A percentile compares a stretch with the other conserved stretches of the same genome.
These are phyloP conservation scores for Amphiprion clarkii DNA, from an alignment of 2,797 vertebrate species.

Conservation along the genomic window DNA sequence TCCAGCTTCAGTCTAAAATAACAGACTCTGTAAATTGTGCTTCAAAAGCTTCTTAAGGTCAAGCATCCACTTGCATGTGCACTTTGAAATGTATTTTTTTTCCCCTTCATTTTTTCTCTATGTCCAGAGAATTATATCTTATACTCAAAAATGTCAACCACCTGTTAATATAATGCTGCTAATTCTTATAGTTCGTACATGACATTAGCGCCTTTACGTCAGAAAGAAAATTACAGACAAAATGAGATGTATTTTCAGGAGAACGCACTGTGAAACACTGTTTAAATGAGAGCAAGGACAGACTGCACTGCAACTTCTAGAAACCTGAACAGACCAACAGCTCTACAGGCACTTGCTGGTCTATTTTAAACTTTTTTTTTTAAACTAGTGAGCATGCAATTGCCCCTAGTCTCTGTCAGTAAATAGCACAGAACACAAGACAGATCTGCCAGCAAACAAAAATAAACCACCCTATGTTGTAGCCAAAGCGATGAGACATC, in stretches of 20 bases:
- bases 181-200: neutral
- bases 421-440: constrained; percentile 35
- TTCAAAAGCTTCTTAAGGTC: too few relatives aligned
- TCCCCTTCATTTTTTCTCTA: too few relatives aligned
- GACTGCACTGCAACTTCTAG: constrained; percentile 5
- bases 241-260: neutral
- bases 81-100: too few relatives aligned
- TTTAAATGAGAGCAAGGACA: neutral
- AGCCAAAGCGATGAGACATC: neutral
- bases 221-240: neutral
- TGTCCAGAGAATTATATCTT: too few relatives aligned
- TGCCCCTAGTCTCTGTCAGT: constrained; percentile 13
- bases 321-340: constrained; percentile 50
- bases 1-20: too few relatives aligned
- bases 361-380: constrained; percentile 73
- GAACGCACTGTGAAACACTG: neutral
- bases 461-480: constrained; percentile 11
- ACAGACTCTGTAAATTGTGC: too few relatives aligned
- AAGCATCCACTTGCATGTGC: too few relatives aligned
- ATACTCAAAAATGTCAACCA: too few relatives aligned
- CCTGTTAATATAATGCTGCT: too few relatives aligned
- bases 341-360: constrained; percentile 32
- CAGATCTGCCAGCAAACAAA: constrained; percentile 30
- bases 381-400: constrained; percentile 19
- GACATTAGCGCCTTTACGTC: neutral